Evolutionary conservation across 1,140 invertebrate species (phyloP).

Genomic region (Drosophila tsacasi): DNA sequence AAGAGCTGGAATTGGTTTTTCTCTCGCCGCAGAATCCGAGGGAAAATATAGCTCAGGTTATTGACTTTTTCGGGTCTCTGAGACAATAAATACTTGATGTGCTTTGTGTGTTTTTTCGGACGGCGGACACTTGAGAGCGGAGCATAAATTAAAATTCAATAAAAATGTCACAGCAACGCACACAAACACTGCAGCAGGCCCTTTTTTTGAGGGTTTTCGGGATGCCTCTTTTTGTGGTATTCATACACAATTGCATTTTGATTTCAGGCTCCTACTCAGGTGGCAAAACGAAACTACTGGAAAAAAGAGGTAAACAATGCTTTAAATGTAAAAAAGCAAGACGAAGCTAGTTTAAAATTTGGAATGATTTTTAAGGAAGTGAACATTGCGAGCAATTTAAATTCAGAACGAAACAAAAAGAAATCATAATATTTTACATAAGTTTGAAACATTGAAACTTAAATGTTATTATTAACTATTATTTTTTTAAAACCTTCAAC

Average conservation of each 20-base stretch:
- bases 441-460: too few species aligned
- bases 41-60: constrained; percentile 64
- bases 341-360: neutral
- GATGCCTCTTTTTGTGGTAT: constrained; percentile 11
- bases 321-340: too few species aligned
- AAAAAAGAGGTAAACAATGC: neutral
- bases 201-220: constrained; percentile 21
- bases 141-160: constrained; percentile 82
- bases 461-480: too few species aligned
- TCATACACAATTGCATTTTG: constrained; percentile 48
- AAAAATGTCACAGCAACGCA: constrained; percentile 75
- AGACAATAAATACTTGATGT: constrained; percentile 51
- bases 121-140: constrained; percentile 37
- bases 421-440: too few species aligned
- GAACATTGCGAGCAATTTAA: neutral
- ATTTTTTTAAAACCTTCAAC: too few species aligned
- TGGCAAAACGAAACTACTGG: constrained; percentile 1
- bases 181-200: constrained; percentile 30
- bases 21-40: constrained; percentile 34
- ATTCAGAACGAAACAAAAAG: too few species aligned
- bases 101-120: constrained; percentile 34
- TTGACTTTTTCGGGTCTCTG: constrained; percentile 58
- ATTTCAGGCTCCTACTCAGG: constrained; percentile 33
- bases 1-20: constrained; percentile 70
- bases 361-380: neutral